Evolutionary conservation across 2,113 vertebrate species (phyloP).

Genomic region (Neolamprologus sp.): DNA sequence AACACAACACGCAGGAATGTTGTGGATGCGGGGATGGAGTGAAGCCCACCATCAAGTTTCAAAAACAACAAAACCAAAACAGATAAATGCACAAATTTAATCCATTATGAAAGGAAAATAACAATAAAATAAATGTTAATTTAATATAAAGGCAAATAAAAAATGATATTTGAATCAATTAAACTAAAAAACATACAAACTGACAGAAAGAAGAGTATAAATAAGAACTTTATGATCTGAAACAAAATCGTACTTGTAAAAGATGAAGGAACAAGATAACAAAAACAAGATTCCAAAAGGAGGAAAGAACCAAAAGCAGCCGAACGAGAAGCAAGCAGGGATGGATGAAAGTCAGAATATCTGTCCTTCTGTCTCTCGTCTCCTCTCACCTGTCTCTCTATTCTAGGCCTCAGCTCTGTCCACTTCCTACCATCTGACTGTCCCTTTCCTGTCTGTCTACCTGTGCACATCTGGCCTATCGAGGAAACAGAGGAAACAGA

Average conservation of each 20-base stretch:
- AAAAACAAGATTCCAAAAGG: neutral
- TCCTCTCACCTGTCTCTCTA: neutral
- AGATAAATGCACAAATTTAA: neutral
- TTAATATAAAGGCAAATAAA: neutral
- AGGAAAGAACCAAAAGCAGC: slow-evolving; percentile 37
- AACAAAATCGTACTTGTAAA: neutral
- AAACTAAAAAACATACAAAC: neutral
- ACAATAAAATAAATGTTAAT: neutral
- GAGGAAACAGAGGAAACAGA: neutral
- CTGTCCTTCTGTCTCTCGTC: slow-evolving; percentile 25
- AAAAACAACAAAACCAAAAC: neutral
- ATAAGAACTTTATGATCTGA: neutral
- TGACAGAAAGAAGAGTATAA: neutral
- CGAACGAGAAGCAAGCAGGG: slow-evolving; percentile 70
- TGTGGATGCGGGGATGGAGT: slow-evolving; percentile 73
- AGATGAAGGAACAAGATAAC: neutral
- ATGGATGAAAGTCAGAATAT: slow-evolving; percentile 68
- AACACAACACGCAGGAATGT: slow-evolving; percentile 72
- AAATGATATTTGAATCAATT: neutral
- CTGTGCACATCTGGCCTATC: neutral
- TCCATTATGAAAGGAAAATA: neutral
- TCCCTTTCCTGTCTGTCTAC: slow-evolving; percentile 3
- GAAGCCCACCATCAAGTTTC: slow-evolving; percentile 59
- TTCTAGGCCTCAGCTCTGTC: neutral
- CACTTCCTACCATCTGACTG: neutral